phyloP scores from a whole-genome alignment of 2,797 vertebrate species.

The Channa striata region DNA sequence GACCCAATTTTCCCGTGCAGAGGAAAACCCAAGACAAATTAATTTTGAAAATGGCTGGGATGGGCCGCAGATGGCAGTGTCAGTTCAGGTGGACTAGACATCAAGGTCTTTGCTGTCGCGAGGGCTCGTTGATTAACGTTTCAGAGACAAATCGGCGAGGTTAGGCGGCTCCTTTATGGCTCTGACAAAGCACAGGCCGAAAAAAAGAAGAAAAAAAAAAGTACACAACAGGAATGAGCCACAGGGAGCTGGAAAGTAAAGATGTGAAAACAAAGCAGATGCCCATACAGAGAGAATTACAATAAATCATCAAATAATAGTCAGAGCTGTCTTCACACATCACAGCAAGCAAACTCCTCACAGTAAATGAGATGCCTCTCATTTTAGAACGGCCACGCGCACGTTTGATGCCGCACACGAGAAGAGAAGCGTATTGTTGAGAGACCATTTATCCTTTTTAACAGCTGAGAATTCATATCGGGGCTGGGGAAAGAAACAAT shows the following conservation, averaged over 20 bases:
- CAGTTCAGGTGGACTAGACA: slow-evolving; percentile 51
- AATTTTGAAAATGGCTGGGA: slow-evolving; percentile 31
- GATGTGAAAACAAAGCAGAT: slow-evolving; percentile 66
- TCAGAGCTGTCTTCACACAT: slow-evolving; percentile 62
- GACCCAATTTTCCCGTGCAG: slow-evolving; percentile 28
- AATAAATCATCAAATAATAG: slow-evolving; percentile 71
- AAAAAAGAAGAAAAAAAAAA: slow-evolving; percentile 19
- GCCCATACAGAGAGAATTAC: slow-evolving; percentile 53
- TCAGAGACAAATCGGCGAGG: slow-evolving; percentile 51
- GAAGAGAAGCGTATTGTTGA: slow-evolving; percentile 53
- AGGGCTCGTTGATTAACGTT: slow-evolving; percentile 52
- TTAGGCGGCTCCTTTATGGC: slow-evolving; percentile 51
- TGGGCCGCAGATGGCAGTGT: slow-evolving; percentile 23
- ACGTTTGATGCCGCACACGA: slow-evolving; percentile 51
- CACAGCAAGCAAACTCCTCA: slow-evolving; percentile 56
- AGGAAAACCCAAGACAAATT: slow-evolving; percentile 24
- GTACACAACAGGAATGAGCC: slow-evolving; percentile 43
- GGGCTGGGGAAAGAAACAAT: slow-evolving; percentile 23
- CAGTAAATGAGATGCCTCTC: slow-evolving; percentile 57
- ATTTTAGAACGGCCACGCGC: slow-evolving; percentile 46
- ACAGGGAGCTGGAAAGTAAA: slow-evolving; percentile 52
- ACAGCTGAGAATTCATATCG: slow-evolving; percentile 45
- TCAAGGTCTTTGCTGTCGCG: slow-evolving; percentile 36
- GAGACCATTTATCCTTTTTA: slow-evolving; percentile 56
- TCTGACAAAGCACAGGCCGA: slow-evolving; percentile 38